These are phyloP conservation scores for Sycophila texana DNA, from an alignment of 2,888 invertebrate genomes.

Conservation along the genomic window DNA sequence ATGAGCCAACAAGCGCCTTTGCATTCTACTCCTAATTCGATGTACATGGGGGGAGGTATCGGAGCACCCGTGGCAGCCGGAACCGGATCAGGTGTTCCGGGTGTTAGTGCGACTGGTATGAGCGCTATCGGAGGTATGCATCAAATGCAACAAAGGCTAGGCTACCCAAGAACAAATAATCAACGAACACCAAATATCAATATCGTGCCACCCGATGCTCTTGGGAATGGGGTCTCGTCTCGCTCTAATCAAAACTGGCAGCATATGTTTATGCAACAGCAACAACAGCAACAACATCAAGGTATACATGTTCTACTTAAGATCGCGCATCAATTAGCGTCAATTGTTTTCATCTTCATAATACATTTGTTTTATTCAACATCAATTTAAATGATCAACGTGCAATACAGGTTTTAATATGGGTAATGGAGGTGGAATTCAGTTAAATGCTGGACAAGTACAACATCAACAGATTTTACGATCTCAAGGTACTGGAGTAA, in stretches of 20 bases:
- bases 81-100: conserved; percentile 2
- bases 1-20: conserved; percentile 78
- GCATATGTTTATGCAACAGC: conserved; percentile 81
- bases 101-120: conserved; percentile 68
- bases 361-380: background rate
- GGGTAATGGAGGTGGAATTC: conserved; percentile 74
- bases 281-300: conserved; percentile 76
- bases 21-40: conserved; percentile 73
- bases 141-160: conserved; percentile 74
- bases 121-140: conserved; percentile 74
- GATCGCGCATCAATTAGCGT: background rate
- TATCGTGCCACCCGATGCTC: conserved; percentile 78
- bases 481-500: conserved; percentile 73
- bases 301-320: conserved; percentile 62
- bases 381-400: background rate
- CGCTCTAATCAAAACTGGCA: conserved; percentile 78
- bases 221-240: conserved; percentile 75
- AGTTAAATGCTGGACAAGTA: conserved; percentile 77
- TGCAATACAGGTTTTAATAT: conserved; percentile 68
- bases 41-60: conserved; percentile 73
- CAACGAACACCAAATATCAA: conserved; percentile 81
- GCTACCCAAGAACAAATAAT: conserved; percentile 75
- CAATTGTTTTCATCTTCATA: too few species aligned
- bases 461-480: conserved; percentile 73
- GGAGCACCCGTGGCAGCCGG: conserved; percentile 58